Evolutionary conservation across 2,113 vertebrate species (phyloP), one percentile per base, ranked within the genome.

Genomic region (Passer domesticus): DNA sequence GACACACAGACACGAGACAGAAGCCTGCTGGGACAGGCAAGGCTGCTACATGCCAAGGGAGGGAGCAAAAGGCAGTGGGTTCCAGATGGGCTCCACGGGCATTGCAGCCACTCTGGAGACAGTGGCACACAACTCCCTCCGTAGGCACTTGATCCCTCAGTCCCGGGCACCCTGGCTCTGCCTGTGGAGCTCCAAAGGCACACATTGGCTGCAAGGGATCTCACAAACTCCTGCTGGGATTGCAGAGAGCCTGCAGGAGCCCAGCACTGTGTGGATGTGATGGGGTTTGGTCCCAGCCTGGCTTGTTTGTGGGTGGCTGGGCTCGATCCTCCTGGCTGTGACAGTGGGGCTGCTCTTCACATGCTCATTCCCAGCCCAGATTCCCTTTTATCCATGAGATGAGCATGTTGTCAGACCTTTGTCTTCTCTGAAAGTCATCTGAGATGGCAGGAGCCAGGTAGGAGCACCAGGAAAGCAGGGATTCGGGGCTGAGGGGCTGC

Each of bases 131-230:
- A 28, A 37, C 46, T 94, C 50, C 44, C 30, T 63, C 78, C 6
- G 0, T 43, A 98, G 98, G 97, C 97, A 98, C 97, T 98, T 97
- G 95, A 87, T 96, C 83, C 79, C 50, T 78, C 70, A 13, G 3
- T 28, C 49, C 67, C 0, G 0, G 52, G 41, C 2, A 2, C 66
- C 31, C 31, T 18, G 30, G 55, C 63, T 37, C 88, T 69, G 64
- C 53, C 47, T 46, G 28, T 2, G 6, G n/a, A 55, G 83, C 72
- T 88, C 72, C 12, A 8, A 83, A 69, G 88, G 94, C 84, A 79
- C 16, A 5, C 30, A 1, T 20, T 19, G 3, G 39, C 86, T 82
- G 74, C 64, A 44, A 56, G 47, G 77, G 50, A 17, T 53, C 77
- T 66, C 27, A 3, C 68, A 63, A 27, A 63, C 25, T 25, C 78